Evolutionary conservation across 1,140 invertebrate species (phyloP), one percentile per base, ranked within the genome.

Genomic region (Mesaphorura yosii): DNA sequence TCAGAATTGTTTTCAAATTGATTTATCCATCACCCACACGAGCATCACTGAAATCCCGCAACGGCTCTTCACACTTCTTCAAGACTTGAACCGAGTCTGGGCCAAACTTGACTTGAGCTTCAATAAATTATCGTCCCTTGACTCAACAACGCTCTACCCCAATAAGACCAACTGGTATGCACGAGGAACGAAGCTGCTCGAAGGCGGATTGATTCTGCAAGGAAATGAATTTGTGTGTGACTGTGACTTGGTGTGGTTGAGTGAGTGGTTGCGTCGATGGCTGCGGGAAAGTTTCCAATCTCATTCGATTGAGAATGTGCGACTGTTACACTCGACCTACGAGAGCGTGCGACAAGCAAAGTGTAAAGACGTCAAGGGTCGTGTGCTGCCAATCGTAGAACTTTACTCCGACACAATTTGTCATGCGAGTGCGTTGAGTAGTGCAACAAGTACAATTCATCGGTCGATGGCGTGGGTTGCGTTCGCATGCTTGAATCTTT

Each of bases 181-280:
- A 57, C 80, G 84, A 39, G 85, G 84, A 20, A 88, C 85, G 6
- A 83, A 82, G 65, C 75, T 83, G 66, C 76, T 85, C 40, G 78
- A 81, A 70, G 88, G 88, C 64, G 87, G 88, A 14, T 70, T 92
- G 40, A 77, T 83, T 26, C 75, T 90, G 53, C 79, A 83, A 6
- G 82, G 84, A 37, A 91, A 91, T 70, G 85, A 86, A 0, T 76
- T 88, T 65, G 76, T 79, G 17, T 92, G 88, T 63, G 86, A 88
- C 59, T 92, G 88, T 66, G 84, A 86, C 45, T 72, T 90, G 31
- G 83, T 88, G 4, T 91, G 88, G 87, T 74, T 90, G 25, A 86
- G 86, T 1, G 76, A 85, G 41, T 92, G 88, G 88, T 71, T 90
- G 42, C 73, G 87, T 17, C 75, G 87, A 27, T 90, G 87, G 86